A percentile compares a stretch with the other conserved stretches of the same genome.
Evolutionary conservation across 2,797 vertebrate species (phyloP).

Genomic region (Falco novaeseelandiae): DNA sequence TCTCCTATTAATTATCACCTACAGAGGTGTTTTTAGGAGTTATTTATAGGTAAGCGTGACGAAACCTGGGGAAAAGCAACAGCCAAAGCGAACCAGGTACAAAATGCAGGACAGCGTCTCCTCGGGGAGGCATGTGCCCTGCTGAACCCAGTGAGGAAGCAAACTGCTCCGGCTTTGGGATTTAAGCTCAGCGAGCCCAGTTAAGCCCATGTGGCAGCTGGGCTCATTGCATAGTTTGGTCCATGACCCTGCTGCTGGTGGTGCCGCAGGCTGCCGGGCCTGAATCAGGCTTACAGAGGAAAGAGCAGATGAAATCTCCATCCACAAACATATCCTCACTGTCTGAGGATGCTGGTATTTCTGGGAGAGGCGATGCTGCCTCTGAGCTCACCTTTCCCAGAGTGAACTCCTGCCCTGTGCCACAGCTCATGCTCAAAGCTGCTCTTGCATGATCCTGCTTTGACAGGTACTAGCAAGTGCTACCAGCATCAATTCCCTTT

Average conservation of each 20-base stretch:
- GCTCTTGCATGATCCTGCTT: fast-evolving
- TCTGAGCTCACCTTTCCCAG: not conserved
- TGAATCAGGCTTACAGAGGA: not conserved
- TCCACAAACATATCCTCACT: fast-evolving
- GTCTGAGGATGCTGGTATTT: not conserved
- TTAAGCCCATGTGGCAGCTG: not conserved
- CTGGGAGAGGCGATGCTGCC: not conserved
- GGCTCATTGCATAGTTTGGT: not conserved
- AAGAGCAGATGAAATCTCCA: not conserved
- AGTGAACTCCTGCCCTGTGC: not conserved
- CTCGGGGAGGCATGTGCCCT: not conserved
- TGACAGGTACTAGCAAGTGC: not conserved
- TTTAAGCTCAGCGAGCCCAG: not conserved
- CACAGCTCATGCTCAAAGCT: not conserved
- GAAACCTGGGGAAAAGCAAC: not conserved
- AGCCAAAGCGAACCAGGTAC: not conserved
- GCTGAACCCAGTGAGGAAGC: not conserved
- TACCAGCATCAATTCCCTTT: not conserved
- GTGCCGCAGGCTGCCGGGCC: not conserved
- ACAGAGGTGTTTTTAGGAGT: not conserved
- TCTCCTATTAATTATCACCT: not conserved
- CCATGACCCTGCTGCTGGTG: not conserved
- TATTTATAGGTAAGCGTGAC: not conserved
- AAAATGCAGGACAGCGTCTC: not conserved
- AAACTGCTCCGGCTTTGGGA: not conserved